Evolutionary conservation across 1,140 invertebrate species (phyloP), one percentile per base, ranked within the genome.

Genomic region (Ostrea edulis): DNA sequence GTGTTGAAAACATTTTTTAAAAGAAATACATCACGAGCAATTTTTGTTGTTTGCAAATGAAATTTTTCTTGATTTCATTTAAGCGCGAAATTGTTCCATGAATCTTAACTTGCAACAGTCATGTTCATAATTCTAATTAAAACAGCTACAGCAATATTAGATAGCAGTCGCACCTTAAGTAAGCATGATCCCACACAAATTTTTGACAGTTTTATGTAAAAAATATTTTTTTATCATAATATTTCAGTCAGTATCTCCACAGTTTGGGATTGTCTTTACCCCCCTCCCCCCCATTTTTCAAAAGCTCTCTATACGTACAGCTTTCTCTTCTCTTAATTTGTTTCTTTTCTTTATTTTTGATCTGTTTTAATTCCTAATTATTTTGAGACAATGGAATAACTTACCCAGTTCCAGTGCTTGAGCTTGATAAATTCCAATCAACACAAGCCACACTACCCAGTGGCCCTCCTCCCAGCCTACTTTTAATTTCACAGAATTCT

Each of bases 401-500:
- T 77, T 77, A 77, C 68, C 68, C 8, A 77, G 29, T 29, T 77
- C 68, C 12, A 77, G 29, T 14, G 68, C 22, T 29, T 77, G 68
- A 35, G 35, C 68, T 77, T 77, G 25, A 77, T 35, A 77, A 35
- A 77, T 29, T 77, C 68, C 68, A 35, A 77, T 25, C 25, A 8
- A 25, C 29, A 77, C 11, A 9, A 77, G 68, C 25, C 68, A 77
- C 14, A 77, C 25, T 77, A 77, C 14, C 68, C 68, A 77, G 14
- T 77, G 68, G 8, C 25, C 25, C 3, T 12, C 29, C 68, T 77
- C 68, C 55, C 12, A 62, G n/a, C 55, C n/a, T 25, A 77, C 25
- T 77, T 77, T 77, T 25, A 77, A 77, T 77, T 77, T 77, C 68
- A 77, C 68, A 22, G 22, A 77, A 77, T 77, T 77, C 68, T 35